phyloP scores from a whole-genome alignment of 2,888 invertebrate species.

The Brassicogethes aeneus region DNA sequence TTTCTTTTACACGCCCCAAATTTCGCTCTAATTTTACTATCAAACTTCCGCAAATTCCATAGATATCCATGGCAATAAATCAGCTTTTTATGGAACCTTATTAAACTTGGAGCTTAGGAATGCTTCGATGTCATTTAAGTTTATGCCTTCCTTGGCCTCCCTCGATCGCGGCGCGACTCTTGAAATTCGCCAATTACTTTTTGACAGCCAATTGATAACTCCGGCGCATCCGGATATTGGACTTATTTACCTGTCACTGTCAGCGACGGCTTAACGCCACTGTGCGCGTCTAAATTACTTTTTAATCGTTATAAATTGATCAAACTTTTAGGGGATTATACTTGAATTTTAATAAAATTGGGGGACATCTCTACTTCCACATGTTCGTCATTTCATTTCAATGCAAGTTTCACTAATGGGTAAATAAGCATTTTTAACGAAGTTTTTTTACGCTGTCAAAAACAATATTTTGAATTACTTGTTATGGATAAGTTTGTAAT shows the following conservation, averaged over 20 bases:
- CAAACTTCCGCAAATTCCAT: too few relatives aligned
- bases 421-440: too few relatives aligned
- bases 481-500: too few relatives aligned
- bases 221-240: constrained; percentile 27
- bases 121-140: neutral
- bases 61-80: neutral
- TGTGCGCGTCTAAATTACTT: neutral
- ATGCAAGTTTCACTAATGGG: too few relatives aligned
- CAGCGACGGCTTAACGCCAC: constrained; percentile 15
- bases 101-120: neutral
- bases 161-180: constrained; percentile 1
- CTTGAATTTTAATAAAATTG: too few relatives aligned
- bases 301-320: neutral
- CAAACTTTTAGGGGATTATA: too few relatives aligned
- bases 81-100: constrained; percentile 2
- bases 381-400: too few relatives aligned
- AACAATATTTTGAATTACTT: too few relatives aligned
- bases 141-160: neutral
- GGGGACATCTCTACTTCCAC: too few relatives aligned
- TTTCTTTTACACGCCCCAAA: too few relatives aligned
- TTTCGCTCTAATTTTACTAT: too few relatives aligned
- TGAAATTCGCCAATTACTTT: constrained; percentile 30
- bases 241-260: constrained; percentile 28
- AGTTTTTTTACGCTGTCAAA: too few relatives aligned
- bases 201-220: constrained; percentile 36